A percentile compares a stretch with the other conserved stretches of the same genome.
These are phyloP conservation scores for Pantherophis guttatus DNA, from an alignment of 2,113 vertebrate species.

Conservation along the genomic window DNA sequence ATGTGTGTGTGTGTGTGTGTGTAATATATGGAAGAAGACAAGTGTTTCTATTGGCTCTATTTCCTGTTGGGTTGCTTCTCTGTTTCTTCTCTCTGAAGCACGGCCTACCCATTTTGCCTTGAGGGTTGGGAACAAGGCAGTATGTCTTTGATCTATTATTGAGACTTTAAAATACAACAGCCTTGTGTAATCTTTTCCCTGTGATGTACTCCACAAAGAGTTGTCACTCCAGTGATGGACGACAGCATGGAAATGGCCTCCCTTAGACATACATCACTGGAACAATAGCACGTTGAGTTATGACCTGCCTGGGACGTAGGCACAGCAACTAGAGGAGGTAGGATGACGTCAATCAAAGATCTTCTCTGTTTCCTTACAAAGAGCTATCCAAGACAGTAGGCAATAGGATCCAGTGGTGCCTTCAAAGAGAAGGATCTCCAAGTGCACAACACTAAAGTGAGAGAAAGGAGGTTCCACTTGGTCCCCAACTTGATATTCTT, in stretches of 20 bases:
- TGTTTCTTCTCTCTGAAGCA: neutral
- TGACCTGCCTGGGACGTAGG: slow-evolving; percentile 34
- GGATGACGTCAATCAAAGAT: slow-evolving; percentile 30
- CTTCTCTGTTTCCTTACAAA: neutral
- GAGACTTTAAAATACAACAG: slow-evolving; percentile 54
- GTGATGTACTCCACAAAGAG: slow-evolving; percentile 47
- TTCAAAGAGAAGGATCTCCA: neutral
- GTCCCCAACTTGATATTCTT: neutral
- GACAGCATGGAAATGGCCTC: slow-evolving; percentile 7
- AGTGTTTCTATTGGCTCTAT: neutral
- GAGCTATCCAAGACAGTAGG: neutral
- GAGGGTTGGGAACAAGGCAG: slow-evolving; percentile 35
- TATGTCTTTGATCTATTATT: slow-evolving; percentile 41
- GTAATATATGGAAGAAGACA: neutral
- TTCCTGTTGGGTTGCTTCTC: neutral
- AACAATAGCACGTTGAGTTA: slow-evolving; percentile 44
- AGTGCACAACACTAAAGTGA: neutral
- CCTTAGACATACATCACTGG: slow-evolving; percentile 53
- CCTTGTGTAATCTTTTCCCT: slow-evolving; percentile 46
- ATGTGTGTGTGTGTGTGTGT: neutral
- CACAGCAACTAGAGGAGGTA: slow-evolving; percentile 27
- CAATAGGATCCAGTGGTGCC: neutral
- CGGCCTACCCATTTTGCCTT: slow-evolving; percentile 14
- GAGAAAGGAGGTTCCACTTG: neutral
- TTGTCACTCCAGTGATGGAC: slow-evolving; percentile 54